Percentiles rank a stretch among this genome's conserved stretches.
Evolutionary conservation across 1,140 invertebrate species (phyloP).

Genomic region (Drosophila rhopaloa): DNA sequence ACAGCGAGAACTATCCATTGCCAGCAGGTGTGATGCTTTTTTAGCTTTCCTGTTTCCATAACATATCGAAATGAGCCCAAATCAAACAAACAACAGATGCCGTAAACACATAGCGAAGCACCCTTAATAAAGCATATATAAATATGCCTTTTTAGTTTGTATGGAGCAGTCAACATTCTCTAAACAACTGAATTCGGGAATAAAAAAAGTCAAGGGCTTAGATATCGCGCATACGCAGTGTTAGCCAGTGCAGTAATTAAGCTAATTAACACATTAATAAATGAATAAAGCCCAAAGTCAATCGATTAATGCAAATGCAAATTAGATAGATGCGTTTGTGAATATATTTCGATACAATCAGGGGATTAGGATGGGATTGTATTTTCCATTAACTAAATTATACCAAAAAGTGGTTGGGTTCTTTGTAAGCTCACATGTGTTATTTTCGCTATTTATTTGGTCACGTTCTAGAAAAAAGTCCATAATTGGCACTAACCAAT

Average conservation of each 20-base stretch:
- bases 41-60: not conserved
- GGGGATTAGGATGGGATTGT: conserved; percentile 15
- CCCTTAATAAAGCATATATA: not conserved
- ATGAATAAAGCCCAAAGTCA: conserved; percentile 28
- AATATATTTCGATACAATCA: conserved; percentile 31
- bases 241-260: conserved; percentile 12
- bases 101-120: not conserved
- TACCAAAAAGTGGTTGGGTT: conserved; percentile 10
- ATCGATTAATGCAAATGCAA: conserved; percentile 48
- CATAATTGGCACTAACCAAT: conserved; percentile 41
- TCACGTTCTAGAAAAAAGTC: conserved; percentile 18
- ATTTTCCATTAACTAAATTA: conserved; percentile 27
- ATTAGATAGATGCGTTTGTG: conserved; percentile 36
- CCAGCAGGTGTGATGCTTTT: conserved; percentile 10
- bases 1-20: conserved; percentile 8
- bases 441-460: conserved; percentile 10
- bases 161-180: conserved; percentile 6
- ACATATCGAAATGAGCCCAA: conserved; percentile 29
- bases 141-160: not conserved
- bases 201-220: not conserved
- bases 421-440: not conserved
- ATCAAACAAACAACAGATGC: conserved; percentile 13
- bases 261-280: conserved; percentile 45
- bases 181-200: conserved; percentile 10
- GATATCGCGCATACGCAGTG: conserved; percentile 33